Conservation (phyloP, 92 coral and sea anemone species). For the Isaurus tuberculatus region DNA sequence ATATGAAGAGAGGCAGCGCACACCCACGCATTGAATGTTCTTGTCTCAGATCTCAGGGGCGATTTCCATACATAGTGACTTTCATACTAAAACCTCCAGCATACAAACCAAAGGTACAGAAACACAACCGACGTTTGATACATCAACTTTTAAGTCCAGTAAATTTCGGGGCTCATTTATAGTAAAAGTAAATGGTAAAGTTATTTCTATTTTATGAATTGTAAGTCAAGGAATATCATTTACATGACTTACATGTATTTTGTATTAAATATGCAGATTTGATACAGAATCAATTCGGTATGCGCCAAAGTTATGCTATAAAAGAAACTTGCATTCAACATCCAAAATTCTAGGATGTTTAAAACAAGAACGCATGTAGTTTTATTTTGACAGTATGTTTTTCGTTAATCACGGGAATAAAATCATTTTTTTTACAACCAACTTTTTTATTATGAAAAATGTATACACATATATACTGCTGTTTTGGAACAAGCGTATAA, state of each 20-base stretch:
- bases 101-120: background rate
- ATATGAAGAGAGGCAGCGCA: background rate
- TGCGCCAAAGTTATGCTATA: background rate
- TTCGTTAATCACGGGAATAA: background rate
- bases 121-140: no score
- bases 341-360: background rate
- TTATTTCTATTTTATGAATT: background rate
- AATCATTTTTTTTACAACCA: no score
- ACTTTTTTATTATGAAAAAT: no score
- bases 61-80: background rate
- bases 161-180: background rate
- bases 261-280: background rate
- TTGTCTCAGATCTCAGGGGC: slow-evolving; percentile 6
- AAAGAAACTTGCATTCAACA: slow-evolving; percentile 4
- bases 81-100: background rate
- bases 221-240: background rate
- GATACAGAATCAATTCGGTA: slow-evolving; percentile 6
- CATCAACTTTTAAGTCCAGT: background rate
- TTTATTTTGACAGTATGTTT: background rate
- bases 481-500: no score
- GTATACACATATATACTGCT: no score
- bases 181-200: background rate
- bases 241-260: background rate
- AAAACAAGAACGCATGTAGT: no score
- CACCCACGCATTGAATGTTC: slow-evolving; percentile 30